Base-by-base conservation (phyloP, 2,888 invertebrate species). In the Phyllotreta cruciferae region DNA sequence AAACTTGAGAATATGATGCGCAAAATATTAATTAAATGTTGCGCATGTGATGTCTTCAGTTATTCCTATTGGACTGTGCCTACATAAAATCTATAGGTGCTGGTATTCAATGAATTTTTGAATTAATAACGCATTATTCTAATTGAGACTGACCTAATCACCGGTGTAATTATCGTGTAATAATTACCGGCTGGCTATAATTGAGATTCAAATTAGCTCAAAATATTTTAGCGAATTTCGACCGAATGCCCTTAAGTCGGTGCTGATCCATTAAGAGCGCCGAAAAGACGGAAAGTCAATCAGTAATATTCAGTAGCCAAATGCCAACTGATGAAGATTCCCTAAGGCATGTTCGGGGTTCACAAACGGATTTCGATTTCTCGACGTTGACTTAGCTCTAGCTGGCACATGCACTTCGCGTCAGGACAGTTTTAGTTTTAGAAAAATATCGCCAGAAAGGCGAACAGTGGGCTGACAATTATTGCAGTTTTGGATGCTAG, bases 271-370 rank as follows among this genome's bases (percentile, higher is more conserved):
- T 52, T 24, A 13, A 34, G 5, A 44, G 13, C 13, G 56, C 44
- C 42, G 13, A 42, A 49, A 37, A 49, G 38, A 10, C 24, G 35
- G 8, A 49, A 52, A 42, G 38, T 38, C 35, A 37, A 42, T 54
- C 41, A 44, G 42, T 24, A 56, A 52, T 14, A 41, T 37, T 50
- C 14, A 41, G 34, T 37, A 52, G 34, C 52, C 52, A 13, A 45
- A 56, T 8, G 9, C 50, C 42, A 47, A 37, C 36, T 50, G 39
- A 44, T 50, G 41, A 35, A 41, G 47, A 55, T 58, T 53, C 49
- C 35, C 41, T 49, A 56, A 56, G 50, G 63, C 57, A 63, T 53
- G 34, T 38, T 35, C 50, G 60, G 49, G 57, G 55, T 50, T 52
- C 56, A 53, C 41, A 49, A 50, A 41, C 56, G 38, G 44, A 50